Evolutionary conservation across 2,797 vertebrate species (phyloP).

Genomic region (Schizothorax lantsangensis): DNA sequence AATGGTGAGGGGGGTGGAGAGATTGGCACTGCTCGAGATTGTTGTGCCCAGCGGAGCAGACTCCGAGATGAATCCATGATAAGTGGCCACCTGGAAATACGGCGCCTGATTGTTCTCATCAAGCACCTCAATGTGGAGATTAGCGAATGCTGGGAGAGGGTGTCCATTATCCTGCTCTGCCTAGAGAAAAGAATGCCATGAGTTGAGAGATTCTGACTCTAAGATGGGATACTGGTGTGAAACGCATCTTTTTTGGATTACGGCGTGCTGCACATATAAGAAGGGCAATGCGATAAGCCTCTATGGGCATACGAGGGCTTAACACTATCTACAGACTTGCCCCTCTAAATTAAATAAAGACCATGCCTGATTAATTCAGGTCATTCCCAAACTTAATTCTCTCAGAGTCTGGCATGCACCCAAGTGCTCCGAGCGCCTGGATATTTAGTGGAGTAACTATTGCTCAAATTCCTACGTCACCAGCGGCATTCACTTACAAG

Average conservation of each 20-base stretch:
- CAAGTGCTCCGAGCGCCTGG: constrained; percentile 16
- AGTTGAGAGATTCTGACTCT: constrained; percentile 16
- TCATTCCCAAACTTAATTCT: constrained; percentile 33
- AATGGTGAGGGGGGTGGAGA: constrained; percentile 85
- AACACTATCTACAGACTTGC: constrained; percentile 2
- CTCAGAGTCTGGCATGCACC: constrained; percentile 1
- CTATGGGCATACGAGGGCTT: not conserved
- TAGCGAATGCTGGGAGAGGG: constrained; percentile 94
- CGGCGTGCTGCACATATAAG: not conserved
- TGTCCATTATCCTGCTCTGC: constrained; percentile 98
- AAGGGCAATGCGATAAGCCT: constrained; percentile 7
- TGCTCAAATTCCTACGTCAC: not conserved
- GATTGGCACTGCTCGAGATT: constrained; percentile 79
- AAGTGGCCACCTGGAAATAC: constrained; percentile 86
- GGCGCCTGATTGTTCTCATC: constrained; percentile 97
- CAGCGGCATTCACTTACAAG: not conserved
- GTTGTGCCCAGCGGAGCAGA: constrained; percentile 92
- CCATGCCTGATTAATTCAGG: constrained; percentile 37
- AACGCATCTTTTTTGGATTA: not conserved
- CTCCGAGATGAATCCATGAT: constrained; percentile 92
- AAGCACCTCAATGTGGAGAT: constrained; percentile 92
- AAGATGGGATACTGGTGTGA: constrained; percentile 10
- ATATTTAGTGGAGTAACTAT: constrained; percentile 8
- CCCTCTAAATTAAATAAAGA: constrained; percentile 43
- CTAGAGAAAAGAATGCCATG: constrained; percentile 69